Evolutionary conservation across 2,113 vertebrate species (phyloP).

Genomic region (Colistium nudipinnis): DNA sequence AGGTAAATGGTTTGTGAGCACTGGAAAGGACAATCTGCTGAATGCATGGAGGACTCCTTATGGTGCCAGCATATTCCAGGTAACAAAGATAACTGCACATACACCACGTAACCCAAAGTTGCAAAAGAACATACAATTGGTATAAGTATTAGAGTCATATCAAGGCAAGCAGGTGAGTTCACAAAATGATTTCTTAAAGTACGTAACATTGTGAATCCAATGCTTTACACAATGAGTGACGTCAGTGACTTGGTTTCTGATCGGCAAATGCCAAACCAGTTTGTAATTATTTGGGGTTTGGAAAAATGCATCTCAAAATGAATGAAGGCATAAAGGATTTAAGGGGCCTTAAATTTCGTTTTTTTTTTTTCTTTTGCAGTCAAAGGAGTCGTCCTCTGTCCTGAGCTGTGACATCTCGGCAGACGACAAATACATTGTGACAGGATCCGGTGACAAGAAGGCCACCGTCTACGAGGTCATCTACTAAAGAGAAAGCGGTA

Average conservation of each 20-base stretch:
- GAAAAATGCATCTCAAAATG: too few relatives aligned
- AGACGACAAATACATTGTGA: constrained; percentile 97
- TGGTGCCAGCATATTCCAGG: constrained; percentile 98
- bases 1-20: constrained; percentile 99
- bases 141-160: background rate
- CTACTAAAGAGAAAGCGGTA: constrained; percentile 82
- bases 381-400: constrained; percentile 97
- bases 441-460: constrained; percentile 97
- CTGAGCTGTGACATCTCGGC: constrained; percentile 97
- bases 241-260: too few relatives aligned
- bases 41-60: constrained; percentile 98
- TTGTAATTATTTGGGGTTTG: too few relatives aligned
- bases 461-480: constrained; percentile 98
- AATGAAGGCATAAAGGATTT: too few relatives aligned
- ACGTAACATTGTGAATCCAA: too few relatives aligned
- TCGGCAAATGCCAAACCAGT: too few relatives aligned
- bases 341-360: background rate
- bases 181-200: too few relatives aligned
- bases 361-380: constrained; percentile 75
- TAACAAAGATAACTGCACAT: constrained; percentile 53
- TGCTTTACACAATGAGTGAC: too few relatives aligned
- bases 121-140: too few relatives aligned
- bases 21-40: constrained; percentile 97
- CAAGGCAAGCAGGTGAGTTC: background rate
- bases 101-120: background rate